phyloP scores from a whole-genome alignment of 30 jellyfish, hydroid and myxozoan species.

The Cassiopea xamachana region DNA sequence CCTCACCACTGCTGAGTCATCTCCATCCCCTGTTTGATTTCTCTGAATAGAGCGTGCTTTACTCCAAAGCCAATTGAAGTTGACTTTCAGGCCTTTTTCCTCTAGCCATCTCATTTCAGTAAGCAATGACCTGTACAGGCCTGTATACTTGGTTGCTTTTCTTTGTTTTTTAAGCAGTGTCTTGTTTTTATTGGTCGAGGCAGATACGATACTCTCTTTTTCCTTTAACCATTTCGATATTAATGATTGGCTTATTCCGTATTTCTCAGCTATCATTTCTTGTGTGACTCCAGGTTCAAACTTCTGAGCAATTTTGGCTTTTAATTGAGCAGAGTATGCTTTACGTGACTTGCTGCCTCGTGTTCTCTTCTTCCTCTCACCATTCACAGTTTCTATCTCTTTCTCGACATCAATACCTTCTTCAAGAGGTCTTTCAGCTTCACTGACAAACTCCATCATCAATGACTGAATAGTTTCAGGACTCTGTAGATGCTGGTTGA shows the following conservation, averaged over 20 bases:
- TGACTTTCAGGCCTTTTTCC: constrained; percentile 46
- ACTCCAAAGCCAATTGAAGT: neutral
- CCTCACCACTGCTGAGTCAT: constrained; percentile 21
- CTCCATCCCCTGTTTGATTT: too few species aligned
- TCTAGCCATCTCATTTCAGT: constrained; percentile 35
- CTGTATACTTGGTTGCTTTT: neutral
- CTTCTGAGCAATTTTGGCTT: constrained; percentile 41
- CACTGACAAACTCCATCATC: neutral
- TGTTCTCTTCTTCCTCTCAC: constrained; percentile 22
- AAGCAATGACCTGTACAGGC: constrained; percentile 30
- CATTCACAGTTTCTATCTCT: neutral
- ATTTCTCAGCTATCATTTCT: constrained; percentile 30
- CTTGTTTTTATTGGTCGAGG: constrained; percentile 41
- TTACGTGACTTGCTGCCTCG: constrained; percentile 28
- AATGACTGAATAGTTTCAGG: neutral
- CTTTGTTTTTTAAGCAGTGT: constrained; percentile 19
- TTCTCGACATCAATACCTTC: neutral
- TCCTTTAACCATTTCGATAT: constrained; percentile 32
- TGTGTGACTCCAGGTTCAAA: constrained; percentile 47
- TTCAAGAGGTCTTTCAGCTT: neutral
- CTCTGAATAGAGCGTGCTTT: too few species aligned
- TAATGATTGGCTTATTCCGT: constrained; percentile 31
- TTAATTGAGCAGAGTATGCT: constrained; percentile 12
- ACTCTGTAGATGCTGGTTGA: neutral
- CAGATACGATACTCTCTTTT: constrained; percentile 37